Percentiles rank a stretch among this genome's conserved stretches.
phyloP scores from a whole-genome alignment of 2,888 invertebrate species.

The Diaperis boleti region DNA sequence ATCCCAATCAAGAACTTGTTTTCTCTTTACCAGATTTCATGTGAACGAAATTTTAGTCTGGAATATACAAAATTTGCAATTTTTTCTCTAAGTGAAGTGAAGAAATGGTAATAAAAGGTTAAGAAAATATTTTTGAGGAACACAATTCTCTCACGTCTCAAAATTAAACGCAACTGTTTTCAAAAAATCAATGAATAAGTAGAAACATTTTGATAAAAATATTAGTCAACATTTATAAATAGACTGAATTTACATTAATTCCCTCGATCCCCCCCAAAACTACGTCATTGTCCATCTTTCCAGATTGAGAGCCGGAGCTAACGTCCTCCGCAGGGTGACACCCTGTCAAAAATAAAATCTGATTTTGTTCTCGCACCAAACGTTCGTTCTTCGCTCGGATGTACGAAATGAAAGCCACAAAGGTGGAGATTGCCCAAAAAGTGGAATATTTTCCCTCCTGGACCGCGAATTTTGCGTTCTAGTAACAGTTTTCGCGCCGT shows the following conservation, averaged over 20 bases:
- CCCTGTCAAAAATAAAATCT: not conserved
- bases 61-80: no score
- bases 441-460: not conserved
- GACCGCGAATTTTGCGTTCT: not conserved
- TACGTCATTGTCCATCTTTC: constrained; percentile 26
- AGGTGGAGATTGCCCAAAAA: not conserved
- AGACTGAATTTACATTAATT: not conserved
- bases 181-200: no score
- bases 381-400: not conserved
- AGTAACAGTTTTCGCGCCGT: constrained; percentile 4
- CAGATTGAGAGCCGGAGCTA: constrained; percentile 5
- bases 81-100: no score
- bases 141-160: no score
- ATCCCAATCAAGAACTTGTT: no score
- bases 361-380: not conserved
- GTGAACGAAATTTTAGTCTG: no score
- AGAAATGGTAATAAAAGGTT: no score
- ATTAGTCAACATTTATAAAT: constrained; percentile 3
- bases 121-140: no score
- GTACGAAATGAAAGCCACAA: not conserved
- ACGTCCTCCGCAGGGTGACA: constrained; percentile 1
- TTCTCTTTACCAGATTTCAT: no score
- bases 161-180: no score
- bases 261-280: not conserved
- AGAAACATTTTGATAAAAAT: not conserved